phyloP scores from a whole-genome alignment of 2,797 vertebrate genomes.

The Spondyliosoma cantharus region DNA sequence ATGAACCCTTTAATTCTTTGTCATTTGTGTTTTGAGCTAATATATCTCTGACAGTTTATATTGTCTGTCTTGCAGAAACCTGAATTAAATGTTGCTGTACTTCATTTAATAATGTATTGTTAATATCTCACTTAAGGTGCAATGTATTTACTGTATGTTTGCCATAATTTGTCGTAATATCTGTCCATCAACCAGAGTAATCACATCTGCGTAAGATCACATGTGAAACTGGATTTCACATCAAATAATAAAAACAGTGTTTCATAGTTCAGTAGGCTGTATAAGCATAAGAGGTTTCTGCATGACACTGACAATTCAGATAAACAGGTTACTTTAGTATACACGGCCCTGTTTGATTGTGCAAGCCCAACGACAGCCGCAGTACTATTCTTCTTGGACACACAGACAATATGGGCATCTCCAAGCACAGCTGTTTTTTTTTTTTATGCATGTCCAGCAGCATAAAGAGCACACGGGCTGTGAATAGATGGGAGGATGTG shows the following conservation, averaged over 20 bases:
- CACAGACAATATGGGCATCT: not conserved
- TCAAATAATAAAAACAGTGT: constrained; percentile 1
- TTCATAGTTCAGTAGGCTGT: constrained; percentile 1
- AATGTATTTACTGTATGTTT: constrained; percentile 7
- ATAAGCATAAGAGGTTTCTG: constrained; percentile 42
- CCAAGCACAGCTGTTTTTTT: not conserved
- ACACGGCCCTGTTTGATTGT: not conserved
- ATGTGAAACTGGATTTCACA: not conserved
- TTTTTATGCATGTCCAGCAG: not conserved
- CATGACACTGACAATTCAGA: constrained; percentile 18
- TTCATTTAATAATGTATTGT: not conserved
- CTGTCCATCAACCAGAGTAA: constrained; percentile 12
- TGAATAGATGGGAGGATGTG: not conserved
- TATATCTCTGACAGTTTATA: constrained; percentile 8
- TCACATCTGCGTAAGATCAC: not conserved
- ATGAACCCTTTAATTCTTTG: constrained; percentile 26
- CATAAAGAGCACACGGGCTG: not conserved
- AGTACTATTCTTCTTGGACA: not conserved
- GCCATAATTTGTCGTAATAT: not conserved
- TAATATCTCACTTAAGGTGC: not conserved
- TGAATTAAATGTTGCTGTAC: not conserved
- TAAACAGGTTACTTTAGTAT: not conserved
- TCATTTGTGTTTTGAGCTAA: constrained; percentile 33
- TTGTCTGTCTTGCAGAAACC: constrained; percentile 45
- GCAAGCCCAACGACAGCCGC: not conserved